These are phyloP conservation scores for Dysmachus trigonus DNA, from an alignment of 2,888 invertebrate genomes.

Conservation along the genomic window DNA sequence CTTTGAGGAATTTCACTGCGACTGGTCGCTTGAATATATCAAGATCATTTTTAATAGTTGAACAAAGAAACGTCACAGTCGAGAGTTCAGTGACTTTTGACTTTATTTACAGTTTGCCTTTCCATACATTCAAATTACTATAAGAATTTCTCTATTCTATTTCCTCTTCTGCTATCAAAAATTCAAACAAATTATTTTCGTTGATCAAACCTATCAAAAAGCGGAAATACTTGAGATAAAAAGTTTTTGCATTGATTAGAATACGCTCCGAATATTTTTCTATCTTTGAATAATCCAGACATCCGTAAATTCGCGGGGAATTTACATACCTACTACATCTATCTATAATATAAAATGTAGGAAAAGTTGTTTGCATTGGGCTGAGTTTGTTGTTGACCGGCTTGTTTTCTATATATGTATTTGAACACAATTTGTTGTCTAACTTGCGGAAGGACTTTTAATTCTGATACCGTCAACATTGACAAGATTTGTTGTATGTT, in stretches of 20 bases:
- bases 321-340: not conserved
- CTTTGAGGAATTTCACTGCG: not conserved
- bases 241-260: not conserved
- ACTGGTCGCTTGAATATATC: not conserved
- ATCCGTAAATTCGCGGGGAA: not conserved
- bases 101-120: not conserved
- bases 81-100: not conserved
- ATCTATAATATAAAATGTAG: not conserved
- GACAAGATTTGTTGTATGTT: not conserved
- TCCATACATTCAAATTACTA: not conserved
- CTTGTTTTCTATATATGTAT: not conserved
- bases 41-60: not conserved
- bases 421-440: not conserved
- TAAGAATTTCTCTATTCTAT: not conserved
- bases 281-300: not conserved
- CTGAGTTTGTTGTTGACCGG: not conserved
- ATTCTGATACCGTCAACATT: not conserved
- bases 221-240: not conserved
- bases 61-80: not conserved
- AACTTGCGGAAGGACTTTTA: not conserved
- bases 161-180: not conserved
- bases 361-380: not conserved
- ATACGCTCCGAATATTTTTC: not conserved
- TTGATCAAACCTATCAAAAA: not conserved
- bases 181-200: not conserved